Conservation (phyloP, 2,797 vertebrate species). For the Kryptopterus vitreolus region DNA sequence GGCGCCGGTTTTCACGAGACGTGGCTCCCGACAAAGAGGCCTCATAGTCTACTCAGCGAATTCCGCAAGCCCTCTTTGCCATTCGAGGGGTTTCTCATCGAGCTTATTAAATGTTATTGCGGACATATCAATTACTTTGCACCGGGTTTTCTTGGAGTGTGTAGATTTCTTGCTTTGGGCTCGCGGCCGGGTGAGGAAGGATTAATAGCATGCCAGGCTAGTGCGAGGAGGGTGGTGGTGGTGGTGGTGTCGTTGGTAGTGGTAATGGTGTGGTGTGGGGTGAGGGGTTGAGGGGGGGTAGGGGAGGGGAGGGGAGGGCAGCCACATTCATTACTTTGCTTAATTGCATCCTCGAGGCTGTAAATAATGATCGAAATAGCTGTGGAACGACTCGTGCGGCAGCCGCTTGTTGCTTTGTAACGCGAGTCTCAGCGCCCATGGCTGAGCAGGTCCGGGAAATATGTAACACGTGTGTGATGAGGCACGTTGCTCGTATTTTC, state of each 20-base stretch:
- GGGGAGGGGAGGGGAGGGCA: too few species aligned
- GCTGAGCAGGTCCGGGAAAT: constrained; percentile 21
- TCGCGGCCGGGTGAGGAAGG: constrained; percentile 54
- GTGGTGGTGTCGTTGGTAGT: neutral
- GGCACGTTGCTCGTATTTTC: constrained; percentile 7
- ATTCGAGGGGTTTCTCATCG: neutral
- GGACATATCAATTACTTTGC: neutral
- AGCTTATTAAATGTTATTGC: neutral
- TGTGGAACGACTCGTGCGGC: constrained; percentile 37
- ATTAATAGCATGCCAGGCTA: constrained; percentile 49
- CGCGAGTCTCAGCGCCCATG: neutral
- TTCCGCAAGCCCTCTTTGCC: neutral
- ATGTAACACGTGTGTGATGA: constrained; percentile 32
- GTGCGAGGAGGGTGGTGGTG: constrained; percentile 26
- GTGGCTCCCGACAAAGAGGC: constrained; percentile 2
- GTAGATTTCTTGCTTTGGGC: constrained; percentile 32
- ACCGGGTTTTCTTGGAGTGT: neutral
- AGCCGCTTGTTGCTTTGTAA: constrained; percentile 36
- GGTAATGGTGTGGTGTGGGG: constrained; percentile 8
- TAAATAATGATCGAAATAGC: constrained; percentile 57
- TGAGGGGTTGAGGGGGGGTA: too few species aligned
- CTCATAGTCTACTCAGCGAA: neutral
- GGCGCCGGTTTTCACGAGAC: constrained; percentile 3
- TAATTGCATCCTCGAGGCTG: constrained; percentile 55
- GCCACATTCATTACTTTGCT: constrained; percentile 59